phyloP scores from a whole-genome alignment of 2,113 vertebrate genomes.

The Eolophus roseicapilla region DNA sequence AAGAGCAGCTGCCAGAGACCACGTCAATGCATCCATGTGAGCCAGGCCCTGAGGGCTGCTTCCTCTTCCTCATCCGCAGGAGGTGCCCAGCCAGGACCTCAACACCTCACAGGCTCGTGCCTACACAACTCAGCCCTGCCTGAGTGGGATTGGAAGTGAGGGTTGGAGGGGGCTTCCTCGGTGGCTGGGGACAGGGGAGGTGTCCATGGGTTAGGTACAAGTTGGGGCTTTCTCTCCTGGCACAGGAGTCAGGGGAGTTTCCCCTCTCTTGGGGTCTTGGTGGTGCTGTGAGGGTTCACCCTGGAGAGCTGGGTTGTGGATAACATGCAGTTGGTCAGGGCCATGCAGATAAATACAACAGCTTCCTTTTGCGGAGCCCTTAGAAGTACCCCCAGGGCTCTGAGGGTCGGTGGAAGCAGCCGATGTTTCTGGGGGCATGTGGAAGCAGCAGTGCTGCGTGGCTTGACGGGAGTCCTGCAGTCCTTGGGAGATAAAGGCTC shows the following conservation, averaged over 20 bases:
- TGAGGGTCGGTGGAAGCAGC: not conserved
- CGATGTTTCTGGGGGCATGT: not conserved
- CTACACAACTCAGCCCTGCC: not conserved
- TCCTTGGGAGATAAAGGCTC: constrained; percentile 17
- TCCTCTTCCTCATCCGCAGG: not conserved
- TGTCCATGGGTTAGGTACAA: not conserved
- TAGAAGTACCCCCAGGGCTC: not conserved
- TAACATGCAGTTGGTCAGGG: not conserved
- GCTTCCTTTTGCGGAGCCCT: not conserved
- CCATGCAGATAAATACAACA: not conserved
- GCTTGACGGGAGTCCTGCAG: not conserved
- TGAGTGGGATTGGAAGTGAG: not conserved
- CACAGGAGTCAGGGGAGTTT: not conserved
- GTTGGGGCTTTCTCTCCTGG: not conserved
- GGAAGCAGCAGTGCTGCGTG: not conserved
- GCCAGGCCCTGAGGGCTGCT: not conserved
- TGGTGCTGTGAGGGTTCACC: not conserved
- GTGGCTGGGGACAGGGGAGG: not conserved
- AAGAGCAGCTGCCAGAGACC: not conserved
- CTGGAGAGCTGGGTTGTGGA: not conserved
- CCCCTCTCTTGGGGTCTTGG: not conserved
- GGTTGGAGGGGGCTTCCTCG: not conserved
- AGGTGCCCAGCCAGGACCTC: not conserved
- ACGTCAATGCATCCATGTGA: not conserved
- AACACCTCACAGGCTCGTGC: not conserved